Evolutionary conservation across 30 jellyfish, hydroid and myxozoan species (phyloP).

Genomic region (Pseudorhiza aurosa): DNA sequence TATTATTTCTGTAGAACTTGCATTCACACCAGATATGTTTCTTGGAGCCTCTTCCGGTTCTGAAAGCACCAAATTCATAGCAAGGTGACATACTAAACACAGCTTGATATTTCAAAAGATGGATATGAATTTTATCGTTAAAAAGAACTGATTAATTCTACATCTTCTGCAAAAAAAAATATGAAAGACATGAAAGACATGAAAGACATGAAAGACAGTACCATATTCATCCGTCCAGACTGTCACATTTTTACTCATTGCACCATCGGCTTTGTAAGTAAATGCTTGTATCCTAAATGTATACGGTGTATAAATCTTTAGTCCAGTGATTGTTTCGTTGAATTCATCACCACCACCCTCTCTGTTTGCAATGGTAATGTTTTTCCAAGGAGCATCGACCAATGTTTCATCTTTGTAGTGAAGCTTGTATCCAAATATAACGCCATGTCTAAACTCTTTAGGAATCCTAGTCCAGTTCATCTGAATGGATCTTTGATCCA

Average conservation of each 20-base stretch:
- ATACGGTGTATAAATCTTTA: constrained; percentile 55
- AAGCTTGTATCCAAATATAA: constrained; percentile 53
- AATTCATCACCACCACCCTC: constrained; percentile 12
- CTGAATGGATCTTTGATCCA: constrained; percentile 27
- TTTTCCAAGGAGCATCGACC: constrained; percentile 25
- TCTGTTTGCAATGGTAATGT: constrained; percentile 2
- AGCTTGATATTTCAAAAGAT: too few species aligned
- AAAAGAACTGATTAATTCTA: not conserved
- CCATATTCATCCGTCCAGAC: constrained; percentile 73
- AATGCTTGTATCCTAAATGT: constrained; percentile 26
- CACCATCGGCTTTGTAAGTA: constrained; percentile 32
- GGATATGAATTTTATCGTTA: not conserved
- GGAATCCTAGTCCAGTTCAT: constrained; percentile 52
- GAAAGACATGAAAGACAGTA: not conserved
- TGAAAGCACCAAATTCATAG: not conserved
- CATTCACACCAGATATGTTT: constrained; percentile 14
- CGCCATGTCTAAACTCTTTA: constrained; percentile 27
- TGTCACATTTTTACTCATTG: constrained; percentile 34
- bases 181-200: not conserved
- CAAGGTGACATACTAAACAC: too few species aligned
- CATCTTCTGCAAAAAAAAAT: not conserved
- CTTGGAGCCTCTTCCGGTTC: constrained; percentile 41
- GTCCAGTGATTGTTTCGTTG: constrained; percentile 20
- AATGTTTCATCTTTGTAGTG: constrained; percentile 29
- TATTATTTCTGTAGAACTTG: constrained; percentile 41